Conservation (phyloP, 1,140 invertebrate species). For the Dolichoris vasculosae region DNA sequence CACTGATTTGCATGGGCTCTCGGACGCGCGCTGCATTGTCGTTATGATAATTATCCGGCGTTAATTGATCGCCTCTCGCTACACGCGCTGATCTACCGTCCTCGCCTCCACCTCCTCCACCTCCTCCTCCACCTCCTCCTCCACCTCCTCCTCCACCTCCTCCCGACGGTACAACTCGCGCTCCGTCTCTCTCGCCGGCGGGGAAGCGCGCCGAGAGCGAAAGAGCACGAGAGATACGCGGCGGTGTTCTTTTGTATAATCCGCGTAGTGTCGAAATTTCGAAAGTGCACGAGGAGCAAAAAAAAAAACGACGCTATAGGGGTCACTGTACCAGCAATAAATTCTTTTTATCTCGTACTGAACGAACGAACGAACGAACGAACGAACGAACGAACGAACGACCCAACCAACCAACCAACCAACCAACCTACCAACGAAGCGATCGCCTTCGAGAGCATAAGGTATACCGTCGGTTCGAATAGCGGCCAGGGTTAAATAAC, state of each 20-base stretch:
- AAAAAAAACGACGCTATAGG: neutral
- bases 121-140: neutral
- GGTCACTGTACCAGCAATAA: conserved; percentile 29
- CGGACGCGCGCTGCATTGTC: conserved; percentile 25
- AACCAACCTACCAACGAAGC: too few relatives aligned
- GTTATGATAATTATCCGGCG: conserved; percentile 48
- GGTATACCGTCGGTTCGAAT: neutral
- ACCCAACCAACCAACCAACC: too few relatives aligned
- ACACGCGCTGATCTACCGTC: neutral
- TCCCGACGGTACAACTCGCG: neutral
- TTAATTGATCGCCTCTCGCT: conserved; percentile 47
- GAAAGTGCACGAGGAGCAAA: conserved; percentile 34
- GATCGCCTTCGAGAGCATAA: neutral
- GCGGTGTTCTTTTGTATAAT: conserved; percentile 14
- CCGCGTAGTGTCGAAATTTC: conserved; percentile 43
- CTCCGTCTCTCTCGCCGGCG: neutral
- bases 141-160: neutral
- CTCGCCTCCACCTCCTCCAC: neutral
- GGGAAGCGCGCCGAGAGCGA: neutral
- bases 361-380: neutral
- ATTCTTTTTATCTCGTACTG: conserved; percentile 1
- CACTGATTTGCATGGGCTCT: conserved; percentile 37
- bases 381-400: too few relatives aligned
- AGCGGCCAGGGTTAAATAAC: neutral
- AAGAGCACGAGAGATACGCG: neutral